These are phyloP conservation scores for Orius insidiosus DNA, from an alignment of 1,140 invertebrate species.

Conservation along the genomic window DNA sequence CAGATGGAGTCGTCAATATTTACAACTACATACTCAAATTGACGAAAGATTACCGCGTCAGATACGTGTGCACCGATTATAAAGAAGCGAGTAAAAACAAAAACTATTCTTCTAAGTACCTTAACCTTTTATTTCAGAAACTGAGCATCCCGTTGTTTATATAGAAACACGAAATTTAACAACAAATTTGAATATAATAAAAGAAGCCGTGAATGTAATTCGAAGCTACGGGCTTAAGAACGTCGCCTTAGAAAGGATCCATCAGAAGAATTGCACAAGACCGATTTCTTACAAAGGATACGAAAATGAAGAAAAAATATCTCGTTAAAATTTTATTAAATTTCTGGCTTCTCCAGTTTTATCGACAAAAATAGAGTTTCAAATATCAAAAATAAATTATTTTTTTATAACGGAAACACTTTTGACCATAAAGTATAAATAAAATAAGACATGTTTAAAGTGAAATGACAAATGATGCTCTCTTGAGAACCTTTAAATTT, in stretches of 20 bases:
- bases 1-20: background rate
- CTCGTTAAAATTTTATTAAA: too few species aligned
- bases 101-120: too few species aligned
- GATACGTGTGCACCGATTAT: constrained; percentile 11
- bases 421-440: too few species aligned
- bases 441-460: too few species aligned
- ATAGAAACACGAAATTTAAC: constrained; percentile 8
- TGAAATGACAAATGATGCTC: too few species aligned
- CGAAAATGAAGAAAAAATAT: background rate
- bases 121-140: constrained; percentile 2
- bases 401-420: too few species aligned
- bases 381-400: too few species aligned
- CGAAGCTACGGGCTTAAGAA: background rate
- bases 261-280: constrained; percentile 10
- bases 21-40: constrained; percentile 6
- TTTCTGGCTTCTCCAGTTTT: too few species aligned
- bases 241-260: constrained; percentile 4
- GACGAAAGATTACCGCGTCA: constrained; percentile 8
- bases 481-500: too few species aligned
- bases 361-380: too few species aligned
- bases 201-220: background rate
- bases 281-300: constrained; percentile 8
- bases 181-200: background rate
- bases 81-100: background rate
- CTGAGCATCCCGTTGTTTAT: constrained; percentile 4